Percentiles rank a stretch among this genome's conserved stretches.
Evolutionary conservation across 2,888 invertebrate species (phyloP).

Genomic region (Pristionchus maxplancki): DNA sequence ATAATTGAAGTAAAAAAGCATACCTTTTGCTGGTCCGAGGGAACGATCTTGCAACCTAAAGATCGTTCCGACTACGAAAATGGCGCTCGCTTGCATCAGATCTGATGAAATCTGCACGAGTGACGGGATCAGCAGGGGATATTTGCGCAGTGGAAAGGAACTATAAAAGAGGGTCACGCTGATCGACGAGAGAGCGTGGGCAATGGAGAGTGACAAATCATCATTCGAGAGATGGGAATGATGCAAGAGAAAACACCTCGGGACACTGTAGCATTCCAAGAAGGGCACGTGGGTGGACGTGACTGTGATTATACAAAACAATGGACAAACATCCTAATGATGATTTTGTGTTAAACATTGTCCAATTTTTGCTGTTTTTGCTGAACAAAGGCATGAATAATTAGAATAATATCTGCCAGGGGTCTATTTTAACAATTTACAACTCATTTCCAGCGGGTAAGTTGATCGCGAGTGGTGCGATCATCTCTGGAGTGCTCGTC

Average conservation of each 20-base stretch:
- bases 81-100: constrained; percentile 24
- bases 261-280: background rate
- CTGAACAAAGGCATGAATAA: background rate
- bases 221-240: background rate
- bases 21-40: too few relatives aligned
- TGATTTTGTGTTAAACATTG: too few relatives aligned
- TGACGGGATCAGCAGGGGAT: background rate
- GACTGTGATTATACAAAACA: background rate
- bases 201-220: background rate
- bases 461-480: constrained; percentile 75
- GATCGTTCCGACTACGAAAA: background rate
- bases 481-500: constrained; percentile 73
- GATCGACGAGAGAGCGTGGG: background rate
- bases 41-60: background rate
- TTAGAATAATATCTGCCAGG: background rate
- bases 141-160: background rate
- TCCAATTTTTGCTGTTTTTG: too few relatives aligned
- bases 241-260: constrained; percentile 22
- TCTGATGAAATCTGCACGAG: background rate
- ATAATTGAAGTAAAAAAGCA: too few relatives aligned
- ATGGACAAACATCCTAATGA: too few relatives aligned
- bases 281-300: background rate
- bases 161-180: background rate
- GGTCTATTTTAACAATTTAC: background rate
- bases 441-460: constrained; percentile 65